Evolutionary conservation across 64 coral and sea anemone genomes (phyloP).

Genomic region (Trachythela sp.): DNA sequence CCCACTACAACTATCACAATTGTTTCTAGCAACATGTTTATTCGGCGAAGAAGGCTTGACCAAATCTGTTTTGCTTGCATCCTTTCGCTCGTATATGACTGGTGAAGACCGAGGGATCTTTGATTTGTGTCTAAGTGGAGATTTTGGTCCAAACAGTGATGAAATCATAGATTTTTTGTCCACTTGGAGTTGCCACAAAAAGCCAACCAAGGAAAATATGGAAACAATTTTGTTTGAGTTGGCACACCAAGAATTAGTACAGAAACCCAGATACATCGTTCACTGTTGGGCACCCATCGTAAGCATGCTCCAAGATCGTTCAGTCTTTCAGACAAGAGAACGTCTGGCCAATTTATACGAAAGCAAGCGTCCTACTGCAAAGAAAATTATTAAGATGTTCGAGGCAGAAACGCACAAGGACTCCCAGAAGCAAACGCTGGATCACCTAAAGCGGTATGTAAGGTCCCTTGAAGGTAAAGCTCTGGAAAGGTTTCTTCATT

Average conservation of each 20-base stretch:
- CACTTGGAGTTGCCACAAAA: background rate
- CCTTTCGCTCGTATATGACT: background rate
- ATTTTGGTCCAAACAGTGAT: background rate
- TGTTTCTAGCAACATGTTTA: background rate
- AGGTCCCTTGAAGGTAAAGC: background rate
- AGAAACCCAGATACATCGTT: background rate
- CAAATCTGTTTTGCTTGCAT: background rate
- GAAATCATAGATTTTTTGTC: background rate
- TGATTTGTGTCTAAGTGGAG: background rate
- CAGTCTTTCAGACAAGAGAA: background rate
- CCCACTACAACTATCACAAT: background rate
- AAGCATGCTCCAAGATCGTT: background rate
- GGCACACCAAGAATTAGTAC: background rate
- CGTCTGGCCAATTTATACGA: background rate
- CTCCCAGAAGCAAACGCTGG: background rate
- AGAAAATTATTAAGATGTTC: background rate
- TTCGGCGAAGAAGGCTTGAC: background rate
- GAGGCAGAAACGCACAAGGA: background rate
- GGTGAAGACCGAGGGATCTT: background rate
- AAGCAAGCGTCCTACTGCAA: background rate
- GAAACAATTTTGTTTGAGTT: background rate
- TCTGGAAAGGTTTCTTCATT: background rate
- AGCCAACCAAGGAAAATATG: conserved; percentile 2
- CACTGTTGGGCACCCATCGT: background rate
- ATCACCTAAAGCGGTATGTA: background rate